Percentiles rank a stretch among this genome's conserved stretches.
Conservation (phyloP, 1,140 invertebrate genomes). For the Drosophila miranda region DNA sequence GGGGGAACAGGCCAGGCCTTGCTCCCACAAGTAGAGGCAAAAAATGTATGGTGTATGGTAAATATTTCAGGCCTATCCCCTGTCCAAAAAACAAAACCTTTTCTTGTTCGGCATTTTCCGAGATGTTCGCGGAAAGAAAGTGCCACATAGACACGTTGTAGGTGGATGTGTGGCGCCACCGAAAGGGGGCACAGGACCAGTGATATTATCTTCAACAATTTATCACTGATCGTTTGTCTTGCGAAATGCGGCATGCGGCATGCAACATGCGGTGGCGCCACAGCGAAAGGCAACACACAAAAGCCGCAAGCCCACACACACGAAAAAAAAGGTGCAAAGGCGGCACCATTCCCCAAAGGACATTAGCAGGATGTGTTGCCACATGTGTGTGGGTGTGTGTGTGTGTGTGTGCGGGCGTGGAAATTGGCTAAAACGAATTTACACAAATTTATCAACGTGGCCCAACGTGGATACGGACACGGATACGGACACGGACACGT, state of each 20-base stretch:
- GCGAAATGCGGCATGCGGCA: too few relatives aligned
- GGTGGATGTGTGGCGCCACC: not conserved
- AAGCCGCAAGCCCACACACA: conserved; percentile 35
- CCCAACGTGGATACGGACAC: too few relatives aligned
- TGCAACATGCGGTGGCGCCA: not conserved
- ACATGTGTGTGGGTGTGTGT: conserved; percentile 16
- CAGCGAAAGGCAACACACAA: conserved; percentile 3
- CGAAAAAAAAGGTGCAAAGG: conserved; percentile 47
- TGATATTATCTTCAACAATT: conserved; percentile 42
- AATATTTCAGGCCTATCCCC: too few relatives aligned
- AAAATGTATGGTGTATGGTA: too few relatives aligned
- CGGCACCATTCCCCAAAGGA: conserved; percentile 64
- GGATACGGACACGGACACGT: not conserved
- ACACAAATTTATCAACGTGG: conserved; percentile 79
- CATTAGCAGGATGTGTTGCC: conserved; percentile 43
- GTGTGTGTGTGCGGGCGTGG: conserved; percentile 45
- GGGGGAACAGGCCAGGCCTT: too few relatives aligned
- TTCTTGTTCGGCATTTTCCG: too few relatives aligned
- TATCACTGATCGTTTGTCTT: conserved; percentile 63
- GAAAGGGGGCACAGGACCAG: conserved; percentile 1
- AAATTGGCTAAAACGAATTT: conserved; percentile 80
- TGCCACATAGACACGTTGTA: not conserved
- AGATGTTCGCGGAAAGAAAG: too few relatives aligned
- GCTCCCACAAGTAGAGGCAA: too few relatives aligned
- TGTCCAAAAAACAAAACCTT: too few relatives aligned